phyloP scores from a whole-genome alignment of 1,140 invertebrate genomes.

The Forficula auricularia region DNA sequence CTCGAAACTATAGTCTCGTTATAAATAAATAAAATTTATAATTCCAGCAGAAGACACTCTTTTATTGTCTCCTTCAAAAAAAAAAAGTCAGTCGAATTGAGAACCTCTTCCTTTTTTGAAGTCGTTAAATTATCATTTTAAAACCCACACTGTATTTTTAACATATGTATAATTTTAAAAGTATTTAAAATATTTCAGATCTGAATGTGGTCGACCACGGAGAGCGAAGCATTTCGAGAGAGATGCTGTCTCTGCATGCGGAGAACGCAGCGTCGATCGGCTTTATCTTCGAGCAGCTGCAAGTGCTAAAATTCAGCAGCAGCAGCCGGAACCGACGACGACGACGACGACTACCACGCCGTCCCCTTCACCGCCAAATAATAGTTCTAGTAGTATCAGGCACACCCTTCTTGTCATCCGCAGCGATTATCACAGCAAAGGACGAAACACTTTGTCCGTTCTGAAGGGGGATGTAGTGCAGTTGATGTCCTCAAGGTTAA shows the following conservation, averaged over 20 bases:
- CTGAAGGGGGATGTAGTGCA: slow-evolving; percentile 53
- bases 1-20: too few relatives aligned
- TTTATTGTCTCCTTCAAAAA: too few relatives aligned
- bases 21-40: too few relatives aligned
- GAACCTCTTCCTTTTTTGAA: too few relatives aligned
- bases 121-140: too few relatives aligned
- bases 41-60: too few relatives aligned
- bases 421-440: slow-evolving; percentile 38
- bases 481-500: slow-evolving; percentile 32
- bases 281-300: slow-evolving; percentile 41
- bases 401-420: slow-evolving; percentile 49
- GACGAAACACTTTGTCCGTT: slow-evolving; percentile 39
- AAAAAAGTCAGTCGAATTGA: too few relatives aligned
- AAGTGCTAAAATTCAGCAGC: slow-evolving; percentile 21
- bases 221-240: slow-evolving; percentile 14
- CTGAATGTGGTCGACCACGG: too few relatives aligned
- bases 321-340: background rate
- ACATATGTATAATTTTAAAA: too few relatives aligned
- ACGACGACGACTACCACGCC: background rate
- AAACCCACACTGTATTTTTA: too few relatives aligned
- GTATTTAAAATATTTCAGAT: too few relatives aligned
- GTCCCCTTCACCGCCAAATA: background rate
- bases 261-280: slow-evolving; percentile 46
- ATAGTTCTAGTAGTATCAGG: slow-evolving; percentile 12
- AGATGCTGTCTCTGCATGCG: slow-evolving; percentile 31